Evolutionary conservation across 2,888 invertebrate species (phyloP).

Genomic region (Ectropis crepuscularia): DNA sequence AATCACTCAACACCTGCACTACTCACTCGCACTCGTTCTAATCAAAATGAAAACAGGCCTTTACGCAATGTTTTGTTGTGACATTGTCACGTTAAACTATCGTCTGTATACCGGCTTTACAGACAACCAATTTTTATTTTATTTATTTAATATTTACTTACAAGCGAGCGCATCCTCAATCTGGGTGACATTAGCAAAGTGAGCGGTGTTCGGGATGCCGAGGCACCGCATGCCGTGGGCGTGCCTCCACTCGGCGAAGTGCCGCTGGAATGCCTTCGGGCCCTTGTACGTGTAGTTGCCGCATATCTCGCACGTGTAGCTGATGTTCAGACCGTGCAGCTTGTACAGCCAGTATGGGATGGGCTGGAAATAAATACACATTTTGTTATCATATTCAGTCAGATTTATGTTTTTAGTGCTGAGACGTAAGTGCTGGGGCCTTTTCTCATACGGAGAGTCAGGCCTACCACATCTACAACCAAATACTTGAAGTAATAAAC

Average conservation of each 20-base stretch:
- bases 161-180: constrained; percentile 98
- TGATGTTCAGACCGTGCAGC: constrained; percentile 98
- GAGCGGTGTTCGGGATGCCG: constrained; percentile 99
- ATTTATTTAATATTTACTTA: constrained; percentile 74
- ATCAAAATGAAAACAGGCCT: too few species aligned
- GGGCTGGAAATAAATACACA: constrained; percentile 55
- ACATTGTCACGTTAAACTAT: too few species aligned
- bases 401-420: too few species aligned
- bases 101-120: too few species aligned
- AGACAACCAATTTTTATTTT: too few species aligned
- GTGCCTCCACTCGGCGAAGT: constrained; percentile 97
- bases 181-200: constrained; percentile 99
- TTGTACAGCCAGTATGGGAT: constrained; percentile 99
- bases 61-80: too few species aligned
- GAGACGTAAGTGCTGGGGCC: too few species aligned
- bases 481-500: too few species aligned
- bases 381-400: not conserved
- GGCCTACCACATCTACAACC: not conserved
- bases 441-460: not conserved
- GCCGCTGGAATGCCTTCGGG: constrained; percentile 99
- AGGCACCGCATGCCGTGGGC: constrained; percentile 99
- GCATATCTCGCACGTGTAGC: constrained; percentile 99
- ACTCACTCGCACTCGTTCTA: too few species aligned
- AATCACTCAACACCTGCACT: too few species aligned
- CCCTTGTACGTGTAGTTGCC: constrained; percentile 99